Conservation (phyloP, 1,140 invertebrate genomes). For the Ladona fulva region DNA sequence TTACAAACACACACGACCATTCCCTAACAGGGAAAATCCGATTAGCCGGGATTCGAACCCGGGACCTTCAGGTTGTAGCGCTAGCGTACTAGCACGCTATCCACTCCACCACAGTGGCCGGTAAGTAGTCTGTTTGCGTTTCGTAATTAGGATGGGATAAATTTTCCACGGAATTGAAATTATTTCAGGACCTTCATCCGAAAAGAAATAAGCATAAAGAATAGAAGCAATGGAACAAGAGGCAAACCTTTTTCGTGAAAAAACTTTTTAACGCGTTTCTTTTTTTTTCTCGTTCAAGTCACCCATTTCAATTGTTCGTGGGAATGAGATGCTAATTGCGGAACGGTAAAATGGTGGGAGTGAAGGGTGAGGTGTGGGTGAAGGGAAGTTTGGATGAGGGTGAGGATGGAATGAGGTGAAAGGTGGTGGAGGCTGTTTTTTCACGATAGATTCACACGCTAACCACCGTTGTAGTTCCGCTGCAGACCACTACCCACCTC, state of each 20-base stretch:
- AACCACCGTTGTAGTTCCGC: slow-evolving; percentile 1
- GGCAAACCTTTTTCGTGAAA: background rate
- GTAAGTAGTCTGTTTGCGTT: no score
- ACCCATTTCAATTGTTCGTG: background rate
- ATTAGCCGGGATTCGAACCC: no score
- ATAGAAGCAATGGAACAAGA: background rate
- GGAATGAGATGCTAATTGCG: background rate
- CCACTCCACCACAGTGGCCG: no score
- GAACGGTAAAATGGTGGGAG: background rate
- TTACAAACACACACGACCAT: no score
- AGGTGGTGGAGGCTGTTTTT: background rate
- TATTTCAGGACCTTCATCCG: no score
- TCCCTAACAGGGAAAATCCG: no score
- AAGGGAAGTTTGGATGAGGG: background rate
- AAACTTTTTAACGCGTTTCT: background rate
- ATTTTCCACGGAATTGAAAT: no score
- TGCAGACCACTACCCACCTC: background rate
- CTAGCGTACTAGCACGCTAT: no score
- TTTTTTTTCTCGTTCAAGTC: background rate
- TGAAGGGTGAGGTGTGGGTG: background rate
- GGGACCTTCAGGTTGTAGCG: no score
- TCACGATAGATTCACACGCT: slow-evolving; percentile 4
- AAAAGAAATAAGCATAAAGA: no score
- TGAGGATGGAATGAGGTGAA: background rate
- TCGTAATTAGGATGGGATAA: no score